Conservation (phyloP, 2,797 vertebrate species). For the Lacerta bilineata region DNA sequence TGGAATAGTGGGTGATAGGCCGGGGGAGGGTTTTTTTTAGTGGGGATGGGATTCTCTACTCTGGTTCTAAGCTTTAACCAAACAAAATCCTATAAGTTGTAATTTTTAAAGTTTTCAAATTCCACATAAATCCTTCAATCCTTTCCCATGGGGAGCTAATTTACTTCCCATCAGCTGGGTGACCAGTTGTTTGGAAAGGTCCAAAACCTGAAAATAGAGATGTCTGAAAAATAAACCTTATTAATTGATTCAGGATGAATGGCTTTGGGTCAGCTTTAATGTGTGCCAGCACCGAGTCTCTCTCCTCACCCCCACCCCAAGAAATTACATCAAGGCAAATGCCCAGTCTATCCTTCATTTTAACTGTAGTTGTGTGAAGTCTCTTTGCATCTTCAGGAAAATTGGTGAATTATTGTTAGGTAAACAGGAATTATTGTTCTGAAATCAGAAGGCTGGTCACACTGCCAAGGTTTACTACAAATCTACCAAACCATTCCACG, state of each 20-base stretch:
- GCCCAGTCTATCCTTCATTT: neutral
- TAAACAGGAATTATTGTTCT: neutral
- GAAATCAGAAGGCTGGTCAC: conserved; percentile 2
- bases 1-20: too few species aligned
- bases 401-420: conserved; percentile 20
- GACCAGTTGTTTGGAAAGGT: neutral
- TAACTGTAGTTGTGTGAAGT: neutral
- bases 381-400: neutral
- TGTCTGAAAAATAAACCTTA: neutral
- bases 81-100: neutral
- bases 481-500: too few species aligned
- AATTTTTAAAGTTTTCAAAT: too few species aligned
- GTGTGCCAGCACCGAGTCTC: neutral
- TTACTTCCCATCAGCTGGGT: neutral
- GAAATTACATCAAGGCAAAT: neutral
- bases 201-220: neutral
- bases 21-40: too few species aligned
- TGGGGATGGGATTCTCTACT: neutral
- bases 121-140: neutral
- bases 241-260: neutral
- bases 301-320: neutral
- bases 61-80: neutral
- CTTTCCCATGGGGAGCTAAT: neutral
- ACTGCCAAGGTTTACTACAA: too few species aligned
- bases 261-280: conserved; percentile 1